Evolutionary conservation across 2,888 invertebrate species (phyloP), one percentile per base, ranked within the genome.

Genomic region (Hydropsyche betteni): DNA sequence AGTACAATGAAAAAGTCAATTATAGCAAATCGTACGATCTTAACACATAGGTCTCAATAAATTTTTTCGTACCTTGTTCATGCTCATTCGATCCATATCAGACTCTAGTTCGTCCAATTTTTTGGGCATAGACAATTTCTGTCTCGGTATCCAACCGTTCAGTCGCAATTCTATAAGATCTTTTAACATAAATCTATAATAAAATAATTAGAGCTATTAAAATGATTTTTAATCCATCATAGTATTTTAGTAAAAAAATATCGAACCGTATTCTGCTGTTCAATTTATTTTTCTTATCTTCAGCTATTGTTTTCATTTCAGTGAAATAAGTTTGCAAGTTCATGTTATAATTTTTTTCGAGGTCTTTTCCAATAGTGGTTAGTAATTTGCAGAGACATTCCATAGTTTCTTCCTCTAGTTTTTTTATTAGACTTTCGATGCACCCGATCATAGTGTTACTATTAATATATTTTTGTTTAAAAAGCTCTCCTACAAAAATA

Each of bases 101-200:
- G 94, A 93, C 84, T 97, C 97, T 78, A 98, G 96, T 86, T 97
- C 94, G 81, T 96, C 96, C 87, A 98, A 96, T 80, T 95, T 97
- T 84, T 96, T 97, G 1, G 98, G 98, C 82, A 93, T 93, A 53
- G 92, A 91, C 14, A 86, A 85, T 78, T 93, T 93, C 79, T 95
- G 90, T 75, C 96, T 90, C 3, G 94, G 93, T 74, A 94, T 88
- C 98, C 98, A 98, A 80, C 91, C 91, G 81, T 91, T 91, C 81
- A 89, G 88, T 78, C 94, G 90, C 77, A 98, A 88, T 82, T 97
- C 98, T 78, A 97, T 93, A 0, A 97, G 94, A 86, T 98, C 97
- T 88, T 94, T 93, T 50, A 96, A 86, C 94, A 95, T 95, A 82
- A 94, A 94, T 61, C 89, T 85, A 77, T 88, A 70, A 53, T n/a